Base-by-base conservation (phyloP, 2,888 invertebrate species). In the Protophormia terraenovae region DNA sequence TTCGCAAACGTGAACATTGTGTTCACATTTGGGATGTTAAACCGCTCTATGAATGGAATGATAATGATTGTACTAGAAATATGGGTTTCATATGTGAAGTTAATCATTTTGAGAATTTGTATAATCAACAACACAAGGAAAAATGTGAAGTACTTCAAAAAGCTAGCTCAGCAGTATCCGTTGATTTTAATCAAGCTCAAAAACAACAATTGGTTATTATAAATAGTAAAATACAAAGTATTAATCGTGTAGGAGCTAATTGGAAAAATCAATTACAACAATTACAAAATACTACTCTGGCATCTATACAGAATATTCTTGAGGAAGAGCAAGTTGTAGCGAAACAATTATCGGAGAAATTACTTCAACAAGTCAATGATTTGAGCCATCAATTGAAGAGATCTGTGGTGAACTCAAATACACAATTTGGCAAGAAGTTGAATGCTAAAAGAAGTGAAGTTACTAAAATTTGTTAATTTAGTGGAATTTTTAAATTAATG, bases 11-110 rank as follows among this genome's bases (percentile, higher is more conserved):
- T 1, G 72, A 73, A 27, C 55, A 80, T 22, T 80, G 80, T 58
- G 72, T 16, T 10, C 80, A 80, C 12, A 80, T 72, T 14, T 81
- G 81, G 32, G 14, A 19, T 1, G 3, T 5, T 0, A 12, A 29
- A 0, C 1, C 22, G 10, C 12, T 16, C 3, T 81, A 35, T 10
- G 0, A 29, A 14, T 81, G 81, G 81, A 67, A 67, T 32, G 81
- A 81, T 45, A 5, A 6, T 29, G 2, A 10, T 1, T 81, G 81
- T 8, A 8, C n/a, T 8, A 1, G 2, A 0, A 22, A 67, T 35
- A 41, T 60, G 29, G 81, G 81, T 38, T 67, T 60, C 1, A 75
- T 81, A 16, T 16, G 60, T 60, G 75, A 75, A 22, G 19, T 22
- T 8, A 69, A 69, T 69, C 10, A 24, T 12, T 10, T 38, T 29